A percentile compares a stretch with the other conserved stretches of the same genome.
phyloP scores from a whole-genome alignment of 2,113 vertebrate genomes.

The Mionectes macconnelli region DNA sequence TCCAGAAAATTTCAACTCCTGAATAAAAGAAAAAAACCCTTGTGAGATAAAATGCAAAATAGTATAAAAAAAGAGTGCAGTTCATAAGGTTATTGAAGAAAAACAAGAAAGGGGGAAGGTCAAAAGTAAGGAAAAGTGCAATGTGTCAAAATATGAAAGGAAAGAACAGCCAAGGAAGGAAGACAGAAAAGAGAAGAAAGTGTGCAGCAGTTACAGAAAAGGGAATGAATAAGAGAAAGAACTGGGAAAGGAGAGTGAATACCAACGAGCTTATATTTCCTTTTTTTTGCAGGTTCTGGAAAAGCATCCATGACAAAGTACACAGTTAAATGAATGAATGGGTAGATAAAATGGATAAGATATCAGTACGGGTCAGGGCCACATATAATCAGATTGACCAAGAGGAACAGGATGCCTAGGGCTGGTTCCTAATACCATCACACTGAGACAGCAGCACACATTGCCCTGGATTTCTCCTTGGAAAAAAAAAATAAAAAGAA shows the following conservation, averaged over 20 bases:
- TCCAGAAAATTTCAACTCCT: background rate
- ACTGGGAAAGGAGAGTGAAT: background rate
- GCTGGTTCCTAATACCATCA: background rate
- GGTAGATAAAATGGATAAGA: background rate
- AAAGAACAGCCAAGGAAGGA: background rate
- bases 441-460: background rate
- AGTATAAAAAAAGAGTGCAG: background rate
- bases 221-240: background rate
- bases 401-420: background rate
- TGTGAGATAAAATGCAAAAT: background rate
- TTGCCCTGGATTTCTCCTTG: background rate
- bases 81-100: fast-evolving
- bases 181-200: background rate
- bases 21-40: background rate
- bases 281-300: background rate
- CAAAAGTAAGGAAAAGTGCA: background rate
- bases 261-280: background rate
- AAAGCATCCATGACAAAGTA: background rate
- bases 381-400: background rate
- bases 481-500: background rate
- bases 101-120: background rate
- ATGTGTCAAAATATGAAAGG: background rate
- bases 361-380: background rate
- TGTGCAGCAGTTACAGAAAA: background rate
- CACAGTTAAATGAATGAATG: background rate